phyloP scores from a whole-genome alignment of 2,113 vertebrate genomes.

The Megaptera novaeangliae region DNA sequence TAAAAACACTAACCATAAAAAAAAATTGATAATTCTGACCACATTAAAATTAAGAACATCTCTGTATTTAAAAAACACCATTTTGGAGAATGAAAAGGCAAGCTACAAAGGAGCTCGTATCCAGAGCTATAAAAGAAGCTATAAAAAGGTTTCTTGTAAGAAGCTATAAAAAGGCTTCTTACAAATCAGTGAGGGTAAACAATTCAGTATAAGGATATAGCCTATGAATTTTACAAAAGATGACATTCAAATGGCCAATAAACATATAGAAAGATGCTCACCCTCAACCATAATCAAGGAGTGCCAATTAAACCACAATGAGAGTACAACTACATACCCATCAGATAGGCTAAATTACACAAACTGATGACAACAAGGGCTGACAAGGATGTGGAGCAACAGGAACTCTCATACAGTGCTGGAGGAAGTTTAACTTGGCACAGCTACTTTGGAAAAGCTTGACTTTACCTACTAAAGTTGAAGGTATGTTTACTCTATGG shows the following conservation, averaged over 20 bases:
- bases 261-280: background rate
- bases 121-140: background rate
- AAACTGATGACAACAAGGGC: background rate
- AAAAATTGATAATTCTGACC: background rate
- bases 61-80: background rate
- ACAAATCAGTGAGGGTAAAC: background rate
- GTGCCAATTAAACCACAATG: background rate
- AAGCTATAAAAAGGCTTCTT: background rate
- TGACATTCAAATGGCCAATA: background rate
- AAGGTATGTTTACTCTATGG: background rate
- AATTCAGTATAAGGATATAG: background rate
- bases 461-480: background rate
- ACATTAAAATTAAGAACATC: constrained; percentile 19
- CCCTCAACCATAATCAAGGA: background rate
- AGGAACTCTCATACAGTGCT: background rate
- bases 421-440: background rate
- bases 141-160: background rate
- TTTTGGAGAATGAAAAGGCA: constrained; percentile 1
- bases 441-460: background rate
- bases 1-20: background rate
- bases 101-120: background rate
- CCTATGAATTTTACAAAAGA: background rate
- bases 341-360: background rate
- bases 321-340: background rate
- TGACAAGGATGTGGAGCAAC: background rate